Evolutionary conservation across 2,113 vertebrate genomes (phyloP).

Genomic region (Mohoua ochrocephala): DNA sequence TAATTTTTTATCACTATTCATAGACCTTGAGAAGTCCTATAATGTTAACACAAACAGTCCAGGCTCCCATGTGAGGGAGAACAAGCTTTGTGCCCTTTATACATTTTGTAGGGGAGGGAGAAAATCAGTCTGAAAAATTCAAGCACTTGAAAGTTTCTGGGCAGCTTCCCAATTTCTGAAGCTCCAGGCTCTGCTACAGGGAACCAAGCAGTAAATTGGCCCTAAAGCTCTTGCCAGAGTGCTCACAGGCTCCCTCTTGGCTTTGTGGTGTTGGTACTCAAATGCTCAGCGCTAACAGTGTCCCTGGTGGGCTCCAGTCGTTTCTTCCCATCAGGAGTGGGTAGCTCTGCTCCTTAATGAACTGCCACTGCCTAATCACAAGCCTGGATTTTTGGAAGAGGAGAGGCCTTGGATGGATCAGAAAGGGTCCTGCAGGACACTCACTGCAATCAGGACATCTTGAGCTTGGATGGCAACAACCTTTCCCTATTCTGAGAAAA

Average conservation of each 20-base stretch:
- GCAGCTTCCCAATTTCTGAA: slow-evolving; percentile 2
- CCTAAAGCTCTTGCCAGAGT: neutral
- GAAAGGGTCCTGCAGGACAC: neutral
- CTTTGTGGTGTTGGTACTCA: neutral
- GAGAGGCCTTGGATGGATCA: neutral
- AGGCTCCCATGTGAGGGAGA: neutral
- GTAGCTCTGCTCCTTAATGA: neutral
- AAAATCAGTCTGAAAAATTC: neutral
- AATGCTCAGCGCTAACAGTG: neutral
- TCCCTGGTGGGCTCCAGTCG: neutral
- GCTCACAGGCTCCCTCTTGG: neutral
- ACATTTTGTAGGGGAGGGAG: neutral
- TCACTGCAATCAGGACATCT: rapidly evolving
- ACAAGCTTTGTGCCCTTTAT: neutral
- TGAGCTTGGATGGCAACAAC: neutral
- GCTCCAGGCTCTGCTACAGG: neutral
- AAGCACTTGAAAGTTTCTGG: slow-evolving; percentile 26
- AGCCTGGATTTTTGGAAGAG: neutral
- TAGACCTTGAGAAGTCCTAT: neutral
- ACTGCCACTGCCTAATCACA: neutral
- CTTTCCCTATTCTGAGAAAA: neutral
- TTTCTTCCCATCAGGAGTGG: neutral
- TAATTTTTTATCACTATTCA: neutral
- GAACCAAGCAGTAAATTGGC: neutral
- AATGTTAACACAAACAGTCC: neutral